Conservation (phyloP, 2,113 vertebrate genomes). For the Gallinago paraguaiae region DNA sequence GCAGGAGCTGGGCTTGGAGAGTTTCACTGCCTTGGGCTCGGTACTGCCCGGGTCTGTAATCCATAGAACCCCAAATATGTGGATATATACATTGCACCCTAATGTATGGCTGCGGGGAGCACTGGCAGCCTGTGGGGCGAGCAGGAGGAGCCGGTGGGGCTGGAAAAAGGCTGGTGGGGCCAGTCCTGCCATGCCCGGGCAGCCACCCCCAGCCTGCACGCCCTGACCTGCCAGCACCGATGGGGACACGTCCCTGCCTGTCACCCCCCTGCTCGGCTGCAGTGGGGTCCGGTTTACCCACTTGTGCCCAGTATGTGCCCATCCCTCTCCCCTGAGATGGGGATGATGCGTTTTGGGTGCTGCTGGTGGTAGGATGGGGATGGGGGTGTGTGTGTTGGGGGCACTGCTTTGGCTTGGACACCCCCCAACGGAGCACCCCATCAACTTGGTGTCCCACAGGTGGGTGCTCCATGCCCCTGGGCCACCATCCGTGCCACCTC, state of each 20-base stretch:
- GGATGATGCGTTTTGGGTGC: fast-evolving
- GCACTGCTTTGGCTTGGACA: not conserved
- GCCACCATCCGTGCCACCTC: not conserved
- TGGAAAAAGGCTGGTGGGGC: not conserved
- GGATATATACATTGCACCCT: not conserved
- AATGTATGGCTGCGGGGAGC: fast-evolving
- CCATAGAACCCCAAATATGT: fast-evolving
- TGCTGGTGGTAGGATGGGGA: not conserved
- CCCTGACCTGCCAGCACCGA: not conserved
- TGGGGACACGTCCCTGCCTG: not conserved
- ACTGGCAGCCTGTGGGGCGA: not conserved
- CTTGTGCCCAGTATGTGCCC: not conserved
- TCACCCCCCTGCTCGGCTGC: not conserved
- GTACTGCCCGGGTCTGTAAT: not conserved
- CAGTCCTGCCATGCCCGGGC: not conserved
- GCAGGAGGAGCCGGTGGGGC: not conserved
- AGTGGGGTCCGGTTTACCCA: not conserved
- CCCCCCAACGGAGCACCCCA: not conserved
- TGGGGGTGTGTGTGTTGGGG: fast-evolving
- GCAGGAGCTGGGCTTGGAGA: not conserved
- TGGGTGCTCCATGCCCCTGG: fast-evolving
- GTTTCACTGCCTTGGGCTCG: not conserved
- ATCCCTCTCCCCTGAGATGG: not conserved
- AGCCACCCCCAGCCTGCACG: not conserved
- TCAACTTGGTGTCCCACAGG: fast-evolving